Percentiles rank a stretch among this genome's conserved stretches.
These are phyloP conservation scores for Arctopsyche grandis DNA, from an alignment of 1,140 invertebrate species.

Conservation along the genomic window DNA sequence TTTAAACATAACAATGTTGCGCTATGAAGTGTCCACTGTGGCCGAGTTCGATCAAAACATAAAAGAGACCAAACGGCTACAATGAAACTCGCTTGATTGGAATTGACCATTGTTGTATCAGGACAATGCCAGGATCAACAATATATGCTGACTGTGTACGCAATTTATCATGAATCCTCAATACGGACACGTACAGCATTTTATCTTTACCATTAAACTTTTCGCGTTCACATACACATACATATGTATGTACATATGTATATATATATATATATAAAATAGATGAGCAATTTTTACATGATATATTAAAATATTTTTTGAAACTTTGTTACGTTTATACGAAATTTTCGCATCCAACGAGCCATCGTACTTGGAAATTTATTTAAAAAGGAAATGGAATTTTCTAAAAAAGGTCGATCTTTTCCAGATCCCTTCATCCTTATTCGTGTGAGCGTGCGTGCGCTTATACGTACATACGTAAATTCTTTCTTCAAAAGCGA, in stretches of 20 bases:
- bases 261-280: too few relatives aligned
- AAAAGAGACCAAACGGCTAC: not conserved
- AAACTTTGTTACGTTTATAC: too few relatives aligned
- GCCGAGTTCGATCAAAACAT: not conserved
- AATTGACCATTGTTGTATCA: not conserved
- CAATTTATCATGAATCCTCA: not conserved
- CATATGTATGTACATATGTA: too few relatives aligned
- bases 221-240: too few relatives aligned
- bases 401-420: conserved; percentile 27
- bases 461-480: not conserved
- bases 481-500: not conserved
- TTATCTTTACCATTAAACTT: too few relatives aligned
- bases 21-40: too few relatives aligned
- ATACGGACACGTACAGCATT: too few relatives aligned
- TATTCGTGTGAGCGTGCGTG: not conserved
- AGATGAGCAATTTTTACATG: too few relatives aligned
- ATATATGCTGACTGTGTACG: not conserved
- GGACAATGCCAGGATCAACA: conserved; percentile 27
- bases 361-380: not conserved
- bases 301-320: too few relatives aligned
- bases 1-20: too few relatives aligned
- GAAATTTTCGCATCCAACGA: too few relatives aligned
- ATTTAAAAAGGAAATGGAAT: conserved; percentile 33
- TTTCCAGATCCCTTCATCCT: conserved; percentile 18
- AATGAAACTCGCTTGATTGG: conserved; percentile 26